Evolutionary conservation across 2,888 invertebrate genomes (phyloP).

Genomic region (Neoaliturus tenellus): DNA sequence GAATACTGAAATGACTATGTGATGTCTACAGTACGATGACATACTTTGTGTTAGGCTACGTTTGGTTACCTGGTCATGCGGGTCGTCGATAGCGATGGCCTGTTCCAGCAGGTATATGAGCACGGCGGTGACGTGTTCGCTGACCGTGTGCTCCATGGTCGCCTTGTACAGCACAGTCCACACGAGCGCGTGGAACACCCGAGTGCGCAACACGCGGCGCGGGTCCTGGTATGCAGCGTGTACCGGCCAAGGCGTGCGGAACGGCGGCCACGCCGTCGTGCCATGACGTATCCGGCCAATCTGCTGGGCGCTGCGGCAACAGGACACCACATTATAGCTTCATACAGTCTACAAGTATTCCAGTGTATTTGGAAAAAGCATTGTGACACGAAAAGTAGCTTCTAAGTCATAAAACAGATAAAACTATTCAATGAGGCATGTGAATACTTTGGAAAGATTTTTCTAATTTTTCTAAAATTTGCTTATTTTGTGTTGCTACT

Average conservation of each 20-base stretch:
- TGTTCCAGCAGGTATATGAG: constrained; percentile 92
- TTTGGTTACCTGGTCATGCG: constrained; percentile 63
- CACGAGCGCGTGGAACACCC: constrained; percentile 83
- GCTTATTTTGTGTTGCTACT: too few relatives aligned
- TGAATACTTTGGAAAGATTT: too few relatives aligned
- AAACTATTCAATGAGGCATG: too few relatives aligned
- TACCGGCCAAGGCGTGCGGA: constrained; percentile 81
- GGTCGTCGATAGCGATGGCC: constrained; percentile 72
- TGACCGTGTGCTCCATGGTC: constrained; percentile 82
- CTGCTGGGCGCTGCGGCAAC: constrained; percentile 75
- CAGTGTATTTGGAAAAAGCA: too few relatives aligned
- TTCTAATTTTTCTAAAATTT: too few relatives aligned
- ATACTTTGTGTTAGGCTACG: too few relatives aligned
- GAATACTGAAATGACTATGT: too few relatives aligned
- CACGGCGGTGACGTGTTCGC: constrained; percentile 93
- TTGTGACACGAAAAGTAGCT: too few relatives aligned
- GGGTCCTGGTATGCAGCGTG: constrained; percentile 82
- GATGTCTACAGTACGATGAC: too few relatives aligned
- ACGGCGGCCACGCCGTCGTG: constrained; percentile 87
- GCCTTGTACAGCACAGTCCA: constrained; percentile 91
- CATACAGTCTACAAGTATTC: too few relatives aligned
- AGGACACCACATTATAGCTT: too few relatives aligned
- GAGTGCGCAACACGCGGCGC: constrained; percentile 76
- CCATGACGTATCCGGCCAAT: constrained; percentile 76
- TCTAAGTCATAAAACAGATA: too few relatives aligned